Percentiles rank a stretch among this genome's conserved stretches.
These are phyloP conservation scores for Nomada fucata DNA, from an alignment of 2,888 invertebrate species.

Conservation along the genomic window DNA sequence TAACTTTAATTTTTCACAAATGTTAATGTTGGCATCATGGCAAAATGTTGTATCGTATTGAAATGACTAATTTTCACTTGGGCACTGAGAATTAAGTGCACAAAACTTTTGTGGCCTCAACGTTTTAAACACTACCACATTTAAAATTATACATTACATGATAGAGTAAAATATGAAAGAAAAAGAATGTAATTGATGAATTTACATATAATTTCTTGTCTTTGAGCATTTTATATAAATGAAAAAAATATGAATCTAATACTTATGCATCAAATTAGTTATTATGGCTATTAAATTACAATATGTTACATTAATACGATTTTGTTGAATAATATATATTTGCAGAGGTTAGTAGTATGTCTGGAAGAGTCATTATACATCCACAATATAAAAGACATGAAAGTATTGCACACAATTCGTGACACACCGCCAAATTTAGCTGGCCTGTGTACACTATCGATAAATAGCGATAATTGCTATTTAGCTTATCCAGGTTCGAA, in stretches of 20 bases:
- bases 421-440: constrained; percentile 98
- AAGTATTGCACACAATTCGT: constrained; percentile 98
- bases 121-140: too few species aligned
- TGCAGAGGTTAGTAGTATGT: constrained; percentile 97
- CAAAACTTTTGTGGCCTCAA: too few species aligned
- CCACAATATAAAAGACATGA: constrained; percentile 99
- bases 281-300: too few species aligned
- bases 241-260: neutral
- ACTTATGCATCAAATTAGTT: neutral
- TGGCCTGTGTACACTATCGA: constrained; percentile 96
- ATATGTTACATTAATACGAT: neutral
- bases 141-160: neutral
- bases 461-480: constrained; percentile 95
- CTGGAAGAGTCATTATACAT: constrained; percentile 98
- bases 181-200: neutral
- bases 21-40: too few species aligned
- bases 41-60: too few species aligned
- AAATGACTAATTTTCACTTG: too few species aligned
- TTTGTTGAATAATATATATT: constrained; percentile 17
- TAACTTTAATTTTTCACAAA: too few species aligned
- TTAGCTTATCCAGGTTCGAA: constrained; percentile 98
- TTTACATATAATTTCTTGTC: neutral
- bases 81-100: too few species aligned
- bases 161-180: neutral
- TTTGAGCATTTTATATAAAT: neutral